These are phyloP conservation scores for Mya arenaria DNA, from an alignment of 1,140 invertebrate species.

Conservation along the genomic window DNA sequence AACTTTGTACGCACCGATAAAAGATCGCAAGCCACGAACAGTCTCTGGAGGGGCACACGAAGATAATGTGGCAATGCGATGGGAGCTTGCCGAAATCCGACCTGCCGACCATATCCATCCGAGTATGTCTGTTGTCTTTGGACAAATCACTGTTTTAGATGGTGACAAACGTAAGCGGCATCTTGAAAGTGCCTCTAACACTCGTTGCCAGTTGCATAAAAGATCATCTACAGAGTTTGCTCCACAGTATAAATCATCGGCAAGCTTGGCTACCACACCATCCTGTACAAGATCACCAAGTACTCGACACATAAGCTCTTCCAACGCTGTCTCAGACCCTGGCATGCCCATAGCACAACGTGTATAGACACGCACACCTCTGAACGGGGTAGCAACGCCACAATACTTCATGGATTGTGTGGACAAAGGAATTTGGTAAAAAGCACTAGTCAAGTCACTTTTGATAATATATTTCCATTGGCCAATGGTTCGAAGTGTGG, in stretches of 20 bases:
- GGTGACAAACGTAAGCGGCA: no score
- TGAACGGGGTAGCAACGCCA: slow-evolving; percentile 58
- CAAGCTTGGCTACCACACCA: slow-evolving; percentile 54
- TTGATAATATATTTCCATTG: slow-evolving; percentile 56
- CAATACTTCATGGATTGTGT: slow-evolving; percentile 59
- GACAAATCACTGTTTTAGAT: slow-evolving; percentile 37
- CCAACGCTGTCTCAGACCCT: slow-evolving; percentile 59
- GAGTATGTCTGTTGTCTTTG: slow-evolving; percentile 39
- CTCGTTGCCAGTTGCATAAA: slow-evolving; percentile 3
- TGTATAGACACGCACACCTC: slow-evolving; percentile 57
- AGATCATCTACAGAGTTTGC: slow-evolving; percentile 40
- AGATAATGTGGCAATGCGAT: slow-evolving; percentile 40
- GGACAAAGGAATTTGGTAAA: slow-evolving; percentile 59
- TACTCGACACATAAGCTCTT: slow-evolving; percentile 63
- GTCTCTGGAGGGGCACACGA: slow-evolving; percentile 39
- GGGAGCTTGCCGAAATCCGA: slow-evolving; percentile 38
- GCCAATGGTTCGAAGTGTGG: slow-evolving; percentile 53
- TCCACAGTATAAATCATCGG: slow-evolving; percentile 52
- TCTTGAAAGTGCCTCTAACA: slow-evolving; percentile 41
- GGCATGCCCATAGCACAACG: slow-evolving; percentile 64
- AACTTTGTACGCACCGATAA: slow-evolving; percentile 22
- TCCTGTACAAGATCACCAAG: slow-evolving; percentile 60
- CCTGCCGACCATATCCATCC: slow-evolving; percentile 55
- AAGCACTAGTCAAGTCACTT: slow-evolving; percentile 57
- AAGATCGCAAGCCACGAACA: slow-evolving; percentile 50